phyloP scores from a whole-genome alignment of 2,888 invertebrate genomes.

The Scaptomyza flava region DNA sequence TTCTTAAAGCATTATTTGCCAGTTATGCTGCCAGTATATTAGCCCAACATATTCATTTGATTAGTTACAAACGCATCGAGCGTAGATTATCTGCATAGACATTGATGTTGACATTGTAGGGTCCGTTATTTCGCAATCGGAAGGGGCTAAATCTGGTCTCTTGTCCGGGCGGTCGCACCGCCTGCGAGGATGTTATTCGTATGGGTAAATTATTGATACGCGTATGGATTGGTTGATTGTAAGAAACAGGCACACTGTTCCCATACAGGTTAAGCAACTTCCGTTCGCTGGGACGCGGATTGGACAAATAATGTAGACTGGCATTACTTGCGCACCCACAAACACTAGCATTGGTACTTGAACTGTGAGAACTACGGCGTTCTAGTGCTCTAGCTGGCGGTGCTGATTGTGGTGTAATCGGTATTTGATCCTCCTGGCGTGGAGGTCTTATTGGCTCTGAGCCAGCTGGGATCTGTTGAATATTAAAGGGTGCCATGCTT shows the following conservation, averaged over 20 bases:
- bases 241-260: constrained; percentile 30
- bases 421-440: not conserved
- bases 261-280: constrained; percentile 50
- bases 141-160: not conserved
- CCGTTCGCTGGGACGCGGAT: constrained; percentile 30
- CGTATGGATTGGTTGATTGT: constrained; percentile 45
- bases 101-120: constrained; percentile 74
- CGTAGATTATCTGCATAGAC: constrained; percentile 69
- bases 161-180: constrained; percentile 28
- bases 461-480: not conserved
- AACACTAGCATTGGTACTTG: constrained; percentile 38
- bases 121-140: constrained; percentile 1
- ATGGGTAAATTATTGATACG: constrained; percentile 63
- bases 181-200: constrained; percentile 55
- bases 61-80: constrained; percentile 42
- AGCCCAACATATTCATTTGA: constrained; percentile 3
- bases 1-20: not conserved
- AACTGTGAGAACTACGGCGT: constrained; percentile 41
- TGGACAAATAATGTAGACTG: constrained; percentile 14
- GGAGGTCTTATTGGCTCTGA: not conserved
- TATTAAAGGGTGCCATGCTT: constrained; percentile 56
- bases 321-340: not conserved
- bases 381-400: constrained; percentile 10
- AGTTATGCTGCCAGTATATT: constrained; percentile 28
- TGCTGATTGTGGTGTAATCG: not conserved